phyloP scores from a whole-genome alignment of 2,888 invertebrate genomes.

The Amphipyra berbera region DNA sequence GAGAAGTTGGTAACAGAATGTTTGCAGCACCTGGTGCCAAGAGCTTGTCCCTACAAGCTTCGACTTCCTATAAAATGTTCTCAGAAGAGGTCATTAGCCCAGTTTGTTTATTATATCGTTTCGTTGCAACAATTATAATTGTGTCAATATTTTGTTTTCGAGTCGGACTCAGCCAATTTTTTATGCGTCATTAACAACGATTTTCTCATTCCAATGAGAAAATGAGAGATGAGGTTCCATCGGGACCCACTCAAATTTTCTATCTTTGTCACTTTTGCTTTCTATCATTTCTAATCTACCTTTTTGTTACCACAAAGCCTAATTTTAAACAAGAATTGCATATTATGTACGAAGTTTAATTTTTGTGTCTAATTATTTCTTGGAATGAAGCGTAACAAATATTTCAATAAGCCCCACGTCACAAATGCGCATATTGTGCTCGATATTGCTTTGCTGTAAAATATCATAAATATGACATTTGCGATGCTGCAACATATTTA shows the following conservation, averaged over 20 bases:
- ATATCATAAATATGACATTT: constrained; percentile 1
- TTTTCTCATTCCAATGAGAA: no score
- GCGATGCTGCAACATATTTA: constrained; percentile 15
- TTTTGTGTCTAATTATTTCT: no score
- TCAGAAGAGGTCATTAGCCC: constrained; percentile 11
- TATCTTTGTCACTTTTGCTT: no score
- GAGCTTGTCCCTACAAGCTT: constrained; percentile 9
- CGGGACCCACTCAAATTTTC: no score
- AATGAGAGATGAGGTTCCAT: no score
- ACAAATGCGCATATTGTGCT: not conserved
- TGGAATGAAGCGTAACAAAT: no score
- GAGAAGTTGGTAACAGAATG: constrained; percentile 20
- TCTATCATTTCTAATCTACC: no score
- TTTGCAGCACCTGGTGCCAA: constrained; percentile 24
- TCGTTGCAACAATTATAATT: not conserved
- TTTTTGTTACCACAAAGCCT: no score
- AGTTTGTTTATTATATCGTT: not conserved
- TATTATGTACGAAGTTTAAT: no score
- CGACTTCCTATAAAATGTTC: constrained; percentile 12
- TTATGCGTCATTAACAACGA: not conserved
- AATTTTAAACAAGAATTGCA: no score
- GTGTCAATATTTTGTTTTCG: not conserved
- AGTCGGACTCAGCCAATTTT: not conserved
- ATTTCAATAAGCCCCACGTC: not conserved
- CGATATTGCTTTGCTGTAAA: constrained; percentile 9